A percentile compares a stretch with the other conserved stretches of the same genome.
These are phyloP conservation scores for Eunapius fragilis DNA, from an alignment of 37 sponge, comb jelly and placozoan species.

Conservation along the genomic window DNA sequence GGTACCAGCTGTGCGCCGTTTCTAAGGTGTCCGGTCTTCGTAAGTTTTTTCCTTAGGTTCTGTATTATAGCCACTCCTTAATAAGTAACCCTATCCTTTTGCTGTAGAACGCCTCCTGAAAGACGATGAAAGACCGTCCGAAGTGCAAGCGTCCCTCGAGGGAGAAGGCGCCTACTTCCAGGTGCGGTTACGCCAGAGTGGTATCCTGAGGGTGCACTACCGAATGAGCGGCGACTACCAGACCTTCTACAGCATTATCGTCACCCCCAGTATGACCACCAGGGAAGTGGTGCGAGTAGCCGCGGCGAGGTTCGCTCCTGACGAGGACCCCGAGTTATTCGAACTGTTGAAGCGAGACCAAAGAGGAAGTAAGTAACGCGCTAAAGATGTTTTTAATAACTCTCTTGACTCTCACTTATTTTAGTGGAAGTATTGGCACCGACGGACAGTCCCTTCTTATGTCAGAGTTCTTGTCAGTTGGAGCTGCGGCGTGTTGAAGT, in stretches of 20 bases:
- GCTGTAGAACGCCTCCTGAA: constrained; percentile 19
- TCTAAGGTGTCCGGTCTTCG: not conserved
- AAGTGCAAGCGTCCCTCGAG: not conserved
- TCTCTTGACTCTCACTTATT: not conserved
- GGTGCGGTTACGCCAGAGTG: constrained; percentile 29
- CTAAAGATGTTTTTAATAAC: not conserved
- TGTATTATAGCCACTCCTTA: not conserved
- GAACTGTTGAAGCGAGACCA: constrained; percentile 28
- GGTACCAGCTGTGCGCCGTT: constrained; percentile 50
- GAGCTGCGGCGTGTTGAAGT: no score
- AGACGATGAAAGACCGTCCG: constrained; percentile 27
- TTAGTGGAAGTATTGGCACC: no score
- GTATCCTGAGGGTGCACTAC: constrained; percentile 60
- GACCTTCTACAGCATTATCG: constrained; percentile 57
- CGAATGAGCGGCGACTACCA: constrained; percentile 12
- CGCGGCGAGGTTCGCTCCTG: not conserved
- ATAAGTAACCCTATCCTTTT: not conserved
- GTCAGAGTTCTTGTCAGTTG: no score
- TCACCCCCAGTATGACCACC: constrained; percentile 37
- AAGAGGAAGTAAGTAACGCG: constrained; percentile 16
- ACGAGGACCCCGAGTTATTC: constrained; percentile 7
- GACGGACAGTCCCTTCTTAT: no score
- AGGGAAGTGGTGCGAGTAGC: constrained; percentile 26
- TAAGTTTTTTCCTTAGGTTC: not conserved
- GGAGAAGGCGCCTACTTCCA: constrained; percentile 21